Percentiles rank a stretch among this genome's conserved stretches.
phyloP scores from a whole-genome alignment of 2,113 vertebrate genomes.

The Dryoscopus gambensis region DNA sequence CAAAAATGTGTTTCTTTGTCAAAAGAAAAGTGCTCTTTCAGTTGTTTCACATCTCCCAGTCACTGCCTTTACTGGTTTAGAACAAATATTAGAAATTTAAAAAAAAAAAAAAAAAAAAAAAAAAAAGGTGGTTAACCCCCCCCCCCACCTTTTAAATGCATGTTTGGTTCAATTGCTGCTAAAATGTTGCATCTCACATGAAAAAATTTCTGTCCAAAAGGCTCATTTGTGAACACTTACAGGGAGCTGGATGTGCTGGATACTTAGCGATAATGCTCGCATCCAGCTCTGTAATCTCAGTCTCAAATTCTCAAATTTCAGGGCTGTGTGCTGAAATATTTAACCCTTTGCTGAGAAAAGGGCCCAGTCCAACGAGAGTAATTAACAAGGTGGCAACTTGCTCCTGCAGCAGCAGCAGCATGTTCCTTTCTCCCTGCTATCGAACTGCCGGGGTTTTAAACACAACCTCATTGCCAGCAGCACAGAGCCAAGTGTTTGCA shows the following conservation, averaged over 20 bases:
- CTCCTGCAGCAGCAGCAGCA: neutral
- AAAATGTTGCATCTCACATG: neutral
- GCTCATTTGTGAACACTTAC: neutral
- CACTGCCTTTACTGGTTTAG: neutral
- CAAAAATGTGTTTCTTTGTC: neutral
- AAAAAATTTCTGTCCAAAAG: neutral
- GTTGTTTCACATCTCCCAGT: neutral
- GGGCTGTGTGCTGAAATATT: neutral
- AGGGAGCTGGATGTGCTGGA: neutral
- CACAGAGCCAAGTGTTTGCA: neutral
- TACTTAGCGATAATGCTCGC: rapidly evolving
- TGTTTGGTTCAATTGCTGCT: neutral
- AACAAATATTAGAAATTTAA: neutral
- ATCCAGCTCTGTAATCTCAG: neutral
- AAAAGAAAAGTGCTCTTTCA: neutral
- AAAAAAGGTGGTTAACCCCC: neutral
- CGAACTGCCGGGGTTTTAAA: neutral
- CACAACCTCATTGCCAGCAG: neutral
- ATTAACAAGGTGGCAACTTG: neutral
- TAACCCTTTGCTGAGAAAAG: neutral
- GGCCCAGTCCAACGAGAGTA: neutral
- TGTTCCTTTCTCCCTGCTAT: neutral
- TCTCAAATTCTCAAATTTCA: neutral
- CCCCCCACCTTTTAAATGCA: neutral
- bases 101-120: neutral